Conservation (phyloP, 2,888 invertebrate genomes). For the Thalpophila matura region DNA sequence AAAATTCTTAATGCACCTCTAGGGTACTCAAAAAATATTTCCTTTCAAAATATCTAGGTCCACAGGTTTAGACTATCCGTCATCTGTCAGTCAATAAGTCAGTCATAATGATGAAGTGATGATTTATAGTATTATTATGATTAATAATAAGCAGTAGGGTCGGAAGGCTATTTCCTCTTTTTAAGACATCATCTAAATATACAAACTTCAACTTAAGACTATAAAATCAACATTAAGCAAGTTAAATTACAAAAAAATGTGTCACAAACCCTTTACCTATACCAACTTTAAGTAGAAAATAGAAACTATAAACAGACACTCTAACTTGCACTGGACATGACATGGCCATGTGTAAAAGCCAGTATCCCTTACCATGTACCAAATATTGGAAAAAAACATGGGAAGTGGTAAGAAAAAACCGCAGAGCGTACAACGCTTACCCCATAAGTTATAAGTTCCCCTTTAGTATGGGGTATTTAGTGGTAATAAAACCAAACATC, state of each 20-base stretch:
- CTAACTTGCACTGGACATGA: not conserved
- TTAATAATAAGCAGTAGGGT: too few species aligned
- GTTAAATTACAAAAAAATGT: not conserved
- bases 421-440: slow-evolving; percentile 14
- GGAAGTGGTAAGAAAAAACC: slow-evolving; percentile 24
- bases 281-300: too few species aligned
- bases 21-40: too few species aligned
- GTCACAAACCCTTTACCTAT: too few species aligned
- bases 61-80: too few species aligned
- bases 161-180: too few species aligned
- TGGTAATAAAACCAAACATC: slow-evolving; percentile 74
- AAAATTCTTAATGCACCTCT: too few species aligned
- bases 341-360: not conserved
- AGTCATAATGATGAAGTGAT: too few species aligned
- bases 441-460: slow-evolving; percentile 43
- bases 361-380: not conserved
- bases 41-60: too few species aligned
- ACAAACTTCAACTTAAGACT: not conserved
- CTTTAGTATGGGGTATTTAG: slow-evolving; percentile 53
- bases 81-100: too few species aligned
- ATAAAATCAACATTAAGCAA: not conserved
- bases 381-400: slow-evolving; percentile 1
- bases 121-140: too few species aligned
- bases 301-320: not conserved
- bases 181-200: too few species aligned